Base-by-base conservation (phyloP, 2,113 vertebrate genomes). In the Varanus salvator region DNA sequence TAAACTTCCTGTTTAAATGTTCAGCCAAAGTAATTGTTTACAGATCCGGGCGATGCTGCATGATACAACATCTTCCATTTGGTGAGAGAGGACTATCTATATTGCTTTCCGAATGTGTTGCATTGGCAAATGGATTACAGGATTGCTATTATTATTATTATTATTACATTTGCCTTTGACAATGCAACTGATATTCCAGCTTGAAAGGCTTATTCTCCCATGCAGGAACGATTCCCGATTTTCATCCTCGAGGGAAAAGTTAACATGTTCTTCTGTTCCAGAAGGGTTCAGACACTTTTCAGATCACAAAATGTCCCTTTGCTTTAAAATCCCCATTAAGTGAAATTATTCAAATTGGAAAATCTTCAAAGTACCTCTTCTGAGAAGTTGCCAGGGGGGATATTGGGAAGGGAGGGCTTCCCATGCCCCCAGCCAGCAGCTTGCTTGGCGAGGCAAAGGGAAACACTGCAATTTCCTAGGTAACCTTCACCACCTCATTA, bases 321-420 rank as follows among this genome's bases (percentile, higher is more conserved):
- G 44, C 64, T 93, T 85, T 92, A 89, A 89, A 93, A 85, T 84
- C 66, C 60, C 72, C 75, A 72, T 85, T 90, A 87, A 85, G 71
- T 38, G 57, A 69, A 86, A 83, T 89, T 87, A 91, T 85, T 91
- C 44, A 83, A 68, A 92, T 85, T 50, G 52, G 84, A 90, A 92
- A 86, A 89, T 82, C n/a, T 81, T 89, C 60, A 92, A 89, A 92
- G 80, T 85, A 48, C 29, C 27, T 48, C 6, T 82, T 91, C 15
- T 54, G 82, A 88, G 64, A 31, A 85, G 80, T 89, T 91, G 76
- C 77, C 52, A 57, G 75, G 82, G n/a, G 71, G 60, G 54, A 68
- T 87, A 87, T 89, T 66, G 27, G n/a, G 34, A 38, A 84, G 71
- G 29, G 23, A 31, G 38, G 12, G 34, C 9, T 38, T 69, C 90